Base-by-base conservation (phyloP, 2,888 invertebrate genomes). In the Aphidoletes aphidimyza region DNA sequence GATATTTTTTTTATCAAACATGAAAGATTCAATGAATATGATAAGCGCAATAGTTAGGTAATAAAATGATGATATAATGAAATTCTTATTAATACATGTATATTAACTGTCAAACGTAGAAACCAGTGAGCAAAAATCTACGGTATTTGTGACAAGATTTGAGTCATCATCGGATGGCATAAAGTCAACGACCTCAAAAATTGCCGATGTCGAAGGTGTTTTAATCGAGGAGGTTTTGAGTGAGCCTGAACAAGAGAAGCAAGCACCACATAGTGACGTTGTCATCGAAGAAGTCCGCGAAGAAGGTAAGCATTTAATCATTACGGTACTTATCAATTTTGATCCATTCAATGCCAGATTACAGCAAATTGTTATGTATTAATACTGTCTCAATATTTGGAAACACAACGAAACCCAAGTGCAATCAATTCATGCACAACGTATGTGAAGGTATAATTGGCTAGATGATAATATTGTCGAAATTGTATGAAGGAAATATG, bases 71-170 rank as follows among this genome's bases (percentile, higher is more conserved):
- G n/a, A 11, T n/a, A 54, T 54, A 54, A 14, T 14, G 5, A 54
- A 54, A 54, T 54, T 14, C 5, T 14, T 22, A 81, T 59, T 37
- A 37, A 22, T 37, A 81, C 5, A 81, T 17, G 14, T 69, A 30
- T 30, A 9, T 19, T 69, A 14, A 2, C 0, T 69, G 2, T 6
- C 14, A 1, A 81, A 81, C 37, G n/a, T n/a, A 81, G 81, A 81
- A 81, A 22, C 81, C 3, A 22, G 37, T 37, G 37, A 37, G 1
- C 69, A 69, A 22, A 81, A 81, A n/a, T 37, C 81, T 1, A 2
- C 81, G n/a, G 81, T 81, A 5, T 81, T 37, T 81, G 81, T 81
- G 37, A 81, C 81, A 37, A 81, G 81, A 81, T 81, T 81, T 22
- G 81, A 81, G 17, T 37, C 81, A 19, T 37, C 81, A 1, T 0